Percentiles rank a stretch among this genome's conserved stretches.
These are phyloP conservation scores for Drosophila flavopinicola DNA, from an alignment of 2,888 invertebrate genomes.

Conservation along the genomic window DNA sequence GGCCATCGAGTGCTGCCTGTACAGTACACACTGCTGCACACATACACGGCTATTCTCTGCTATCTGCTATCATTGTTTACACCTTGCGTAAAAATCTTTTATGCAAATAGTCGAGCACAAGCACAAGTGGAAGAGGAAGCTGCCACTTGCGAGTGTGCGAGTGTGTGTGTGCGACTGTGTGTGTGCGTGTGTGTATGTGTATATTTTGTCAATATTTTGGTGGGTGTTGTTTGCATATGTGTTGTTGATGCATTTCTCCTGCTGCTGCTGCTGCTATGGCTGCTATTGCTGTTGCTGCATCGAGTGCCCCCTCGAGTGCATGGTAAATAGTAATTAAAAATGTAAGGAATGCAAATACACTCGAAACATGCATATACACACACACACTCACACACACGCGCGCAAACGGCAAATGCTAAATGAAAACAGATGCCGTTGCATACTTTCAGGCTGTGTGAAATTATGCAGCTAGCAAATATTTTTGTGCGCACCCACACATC, in stretches of 20 bases:
- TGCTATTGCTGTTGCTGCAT: constrained; percentile 24
- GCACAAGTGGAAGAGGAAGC: too few species aligned
- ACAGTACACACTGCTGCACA: constrained; percentile 4
- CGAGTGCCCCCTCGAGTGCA: constrained; percentile 68
- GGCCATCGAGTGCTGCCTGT: constrained; percentile 1
- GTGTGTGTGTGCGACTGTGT: constrained; percentile 1
- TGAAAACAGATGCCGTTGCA: constrained; percentile 62
- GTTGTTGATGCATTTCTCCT: constrained; percentile 57
- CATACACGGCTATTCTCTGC: constrained; percentile 11
- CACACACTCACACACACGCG: constrained; percentile 4
- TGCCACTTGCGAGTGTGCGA: constrained; percentile 1
- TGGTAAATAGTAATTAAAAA: constrained; percentile 79
- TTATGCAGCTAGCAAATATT: constrained; percentile 68
- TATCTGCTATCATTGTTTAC: constrained; percentile 48
- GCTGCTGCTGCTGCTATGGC: constrained; percentile 12
- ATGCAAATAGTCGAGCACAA: constrained; percentile 49
- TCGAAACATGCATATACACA: constrained; percentile 15
- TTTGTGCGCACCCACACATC: constrained; percentile 10
- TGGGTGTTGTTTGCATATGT: constrained; percentile 54
- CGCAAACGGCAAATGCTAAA: constrained; percentile 53
- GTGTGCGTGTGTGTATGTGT: constrained; percentile 4
- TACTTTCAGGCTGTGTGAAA: constrained; percentile 60
- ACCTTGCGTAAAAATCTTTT: constrained; percentile 61
- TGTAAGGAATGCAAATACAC: constrained; percentile 72
- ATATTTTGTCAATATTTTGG: constrained; percentile 68